phyloP scores from a whole-genome alignment of 2,888 invertebrate species.

The Agrenia bidenticulata region DNA sequence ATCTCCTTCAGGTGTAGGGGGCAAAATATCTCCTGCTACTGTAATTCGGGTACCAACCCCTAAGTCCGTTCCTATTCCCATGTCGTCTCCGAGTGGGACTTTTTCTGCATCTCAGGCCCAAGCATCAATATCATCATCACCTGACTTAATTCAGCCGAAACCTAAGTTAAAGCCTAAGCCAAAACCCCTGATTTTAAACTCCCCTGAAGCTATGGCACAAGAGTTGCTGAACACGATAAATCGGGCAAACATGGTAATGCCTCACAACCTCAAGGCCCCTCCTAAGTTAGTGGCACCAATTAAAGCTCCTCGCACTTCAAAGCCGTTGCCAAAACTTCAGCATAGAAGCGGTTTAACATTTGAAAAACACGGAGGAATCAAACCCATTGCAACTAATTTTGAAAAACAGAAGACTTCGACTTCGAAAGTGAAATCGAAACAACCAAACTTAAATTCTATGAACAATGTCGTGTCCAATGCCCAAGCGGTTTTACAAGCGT shows the following conservation, averaged over 20 bases:
- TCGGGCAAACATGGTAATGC: neutral
- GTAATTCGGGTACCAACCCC: conserved; percentile 21
- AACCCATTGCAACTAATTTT: neutral
- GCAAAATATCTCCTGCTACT: neutral
- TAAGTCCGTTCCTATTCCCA: conserved; percentile 21
- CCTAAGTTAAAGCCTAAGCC: conserved; percentile 15
- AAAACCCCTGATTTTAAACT: conserved; percentile 2
- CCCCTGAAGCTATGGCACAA: neutral
- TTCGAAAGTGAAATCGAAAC: conserved; percentile 25
- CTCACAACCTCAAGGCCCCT: neutral
- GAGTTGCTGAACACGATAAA: no score
- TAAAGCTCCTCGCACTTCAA: neutral
- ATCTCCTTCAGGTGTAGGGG: neutral
- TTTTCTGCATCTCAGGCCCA: conserved; percentile 20
- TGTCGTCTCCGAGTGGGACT: conserved; percentile 19
- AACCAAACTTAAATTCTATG: no score
- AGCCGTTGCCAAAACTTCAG: conserved; percentile 11
- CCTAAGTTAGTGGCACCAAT: neutral
- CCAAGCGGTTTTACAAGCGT: conserved; percentile 7
- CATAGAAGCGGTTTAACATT: conserved; percentile 12
- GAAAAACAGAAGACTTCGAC: neutral
- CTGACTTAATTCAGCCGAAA: conserved; percentile 14
- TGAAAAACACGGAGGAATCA: neutral
- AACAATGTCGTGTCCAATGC: conserved; percentile 2
- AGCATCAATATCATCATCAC: conserved; percentile 5